Evolutionary conservation across 2,113 vertebrate genomes (phyloP), one percentile per base, ranked within the genome.

Genomic region (Percopsis transmontana): DNA sequence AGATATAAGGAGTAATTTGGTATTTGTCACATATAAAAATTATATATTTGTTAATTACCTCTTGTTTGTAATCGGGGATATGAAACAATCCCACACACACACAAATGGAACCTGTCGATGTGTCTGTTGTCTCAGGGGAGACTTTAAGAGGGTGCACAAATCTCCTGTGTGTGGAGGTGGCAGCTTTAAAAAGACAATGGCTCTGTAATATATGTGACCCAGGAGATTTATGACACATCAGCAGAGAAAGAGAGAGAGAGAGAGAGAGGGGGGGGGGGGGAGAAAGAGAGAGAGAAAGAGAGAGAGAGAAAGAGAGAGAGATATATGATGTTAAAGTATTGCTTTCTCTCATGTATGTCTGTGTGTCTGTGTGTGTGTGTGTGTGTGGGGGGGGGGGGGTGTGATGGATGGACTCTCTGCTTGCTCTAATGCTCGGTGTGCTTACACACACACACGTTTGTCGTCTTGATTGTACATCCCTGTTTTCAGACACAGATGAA

Each of bases 351-450:
- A 8, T 27, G 18, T 10, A 7, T 42, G 41, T 42, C 8, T 54
- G 52, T 54, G 21, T 54, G 52, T 56, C 15, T 33, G 23, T 55
- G 53, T 2, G 53, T 56, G 53, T 56, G 53, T 38, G 53, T 56
- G 53, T 38, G 53, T 38, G 24, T 16, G 24, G 4, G 24, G 15
- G 24, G 15, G 53, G 27, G 53, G 27, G 51, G 10, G 48, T 19
- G 15, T 4, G 47, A n/a, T n/a, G n/a, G n/a, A 40, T 11, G 11
- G 39, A 40, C 5, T 11, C 5, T 40, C 39, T 40, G n/a, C n/a
- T n/a, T n/a, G n/a, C n/a, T n/a, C n/a, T n/a, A n/a, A n/a, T n/a
- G n/a, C n/a, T n/a, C n/a, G n/a, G n/a, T n/a, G n/a, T 40, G 39
- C 5, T 7, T 7, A 40, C 39, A 40, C 39, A 40, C 39, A 40